Conservation (phyloP, 2,888 invertebrate genomes). For the Schrankia costaestrigalis region DNA sequence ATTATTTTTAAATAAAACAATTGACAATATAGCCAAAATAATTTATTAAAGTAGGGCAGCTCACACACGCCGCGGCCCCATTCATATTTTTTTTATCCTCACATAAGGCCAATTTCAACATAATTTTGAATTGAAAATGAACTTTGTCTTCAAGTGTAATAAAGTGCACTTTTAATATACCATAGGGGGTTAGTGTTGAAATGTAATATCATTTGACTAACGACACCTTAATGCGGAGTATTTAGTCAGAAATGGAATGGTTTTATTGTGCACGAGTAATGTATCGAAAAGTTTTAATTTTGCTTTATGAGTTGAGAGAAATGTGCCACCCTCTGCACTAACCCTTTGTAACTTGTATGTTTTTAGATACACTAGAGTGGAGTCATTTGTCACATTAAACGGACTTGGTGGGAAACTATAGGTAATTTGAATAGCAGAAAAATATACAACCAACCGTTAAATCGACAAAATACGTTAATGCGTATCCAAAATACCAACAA, state of each 20-base stretch:
- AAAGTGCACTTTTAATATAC: conserved; percentile 25
- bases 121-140: conserved; percentile 9
- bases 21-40: conserved; percentile 59
- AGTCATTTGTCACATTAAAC: conserved; percentile 25
- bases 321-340: conserved; percentile 38
- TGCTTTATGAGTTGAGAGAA: conserved; percentile 69
- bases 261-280: conserved; percentile 72
- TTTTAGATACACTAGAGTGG: conserved; percentile 16
- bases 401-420: not conserved
- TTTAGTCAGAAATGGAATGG: conserved; percentile 69
- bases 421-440: too few relatives aligned
- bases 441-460: too few relatives aligned
- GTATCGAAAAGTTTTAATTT: conserved; percentile 79
- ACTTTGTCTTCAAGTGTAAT: conserved; percentile 5
- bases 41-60: conserved; percentile 63
- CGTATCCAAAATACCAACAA: not conserved
- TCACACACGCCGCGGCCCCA: conserved; percentile 65
- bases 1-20: conserved; percentile 51
- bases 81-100: conserved; percentile 63
- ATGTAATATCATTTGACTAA: conserved; percentile 66
- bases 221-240: conserved; percentile 75
- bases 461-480: not conserved
- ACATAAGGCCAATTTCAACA: conserved; percentile 15
- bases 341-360: conserved; percentile 32
- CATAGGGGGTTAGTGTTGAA: conserved; percentile 22